Evolutionary conservation across 2,888 invertebrate species (phyloP).

Genomic region (Odontocolon sp.): DNA sequence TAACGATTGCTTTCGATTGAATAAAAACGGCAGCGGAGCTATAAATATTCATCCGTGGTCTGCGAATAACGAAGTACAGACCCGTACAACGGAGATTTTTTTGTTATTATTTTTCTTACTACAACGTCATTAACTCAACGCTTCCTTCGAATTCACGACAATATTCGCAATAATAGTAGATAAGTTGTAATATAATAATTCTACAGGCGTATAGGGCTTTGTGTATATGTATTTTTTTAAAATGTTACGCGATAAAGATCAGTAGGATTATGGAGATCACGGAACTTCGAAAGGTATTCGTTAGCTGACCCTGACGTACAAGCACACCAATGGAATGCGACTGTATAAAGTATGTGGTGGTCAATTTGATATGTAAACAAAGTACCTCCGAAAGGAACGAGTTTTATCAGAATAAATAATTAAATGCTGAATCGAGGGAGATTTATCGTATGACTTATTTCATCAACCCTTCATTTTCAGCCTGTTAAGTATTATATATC

Average conservation of each 20-base stretch:
- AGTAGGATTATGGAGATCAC: constrained; percentile 69
- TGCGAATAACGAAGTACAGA: constrained; percentile 39
- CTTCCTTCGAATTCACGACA: constrained; percentile 28
- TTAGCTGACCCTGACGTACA: constrained; percentile 64
- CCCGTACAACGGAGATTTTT: constrained; percentile 39
- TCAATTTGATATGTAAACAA: constrained; percentile 77
- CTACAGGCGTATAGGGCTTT: constrained; percentile 40
- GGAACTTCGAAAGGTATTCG: constrained; percentile 68
- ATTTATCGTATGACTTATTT: too few relatives aligned
- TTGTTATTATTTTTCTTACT: too few relatives aligned
- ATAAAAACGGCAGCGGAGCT: constrained; percentile 56
- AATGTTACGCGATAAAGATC: constrained; percentile 40
- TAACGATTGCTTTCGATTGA: constrained; percentile 54
- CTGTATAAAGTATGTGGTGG: constrained; percentile 69
- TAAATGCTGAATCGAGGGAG: constrained; percentile 43
- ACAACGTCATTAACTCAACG: constrained; percentile 48
- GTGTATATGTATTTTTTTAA: constrained; percentile 17
- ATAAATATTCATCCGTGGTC: constrained; percentile 52
- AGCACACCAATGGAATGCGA: constrained; percentile 76
- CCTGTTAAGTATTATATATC: constrained; percentile 65
- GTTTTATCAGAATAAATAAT: constrained; percentile 58
- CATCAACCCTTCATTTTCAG: constrained; percentile 45
- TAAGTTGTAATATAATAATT: constrained; percentile 34
- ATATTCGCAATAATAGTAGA: constrained; percentile 33
- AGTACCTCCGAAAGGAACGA: constrained; percentile 72